A percentile compares a stretch with the other conserved stretches of the same genome.
Evolutionary conservation across 2,113 vertebrate genomes (phyloP).

Genomic region (Pachypanchax playfairii): DNA sequence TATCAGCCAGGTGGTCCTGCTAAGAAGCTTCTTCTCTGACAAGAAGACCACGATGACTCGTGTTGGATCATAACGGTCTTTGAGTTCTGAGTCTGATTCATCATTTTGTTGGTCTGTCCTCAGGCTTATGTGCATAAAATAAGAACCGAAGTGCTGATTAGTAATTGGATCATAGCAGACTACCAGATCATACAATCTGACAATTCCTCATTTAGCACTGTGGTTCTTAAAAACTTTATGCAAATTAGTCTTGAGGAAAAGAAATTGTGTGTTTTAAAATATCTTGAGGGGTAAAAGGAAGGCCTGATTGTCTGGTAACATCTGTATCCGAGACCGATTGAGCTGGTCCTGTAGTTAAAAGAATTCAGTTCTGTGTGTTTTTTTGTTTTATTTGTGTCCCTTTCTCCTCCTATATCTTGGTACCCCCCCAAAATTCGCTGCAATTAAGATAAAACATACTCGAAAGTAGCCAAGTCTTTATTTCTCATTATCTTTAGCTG

Average conservation of each 20-base stretch:
- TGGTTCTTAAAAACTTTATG: constrained; percentile 48
- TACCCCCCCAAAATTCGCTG: too few species aligned
- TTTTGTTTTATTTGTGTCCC: constrained; percentile 42
- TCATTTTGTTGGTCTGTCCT: constrained; percentile 24
- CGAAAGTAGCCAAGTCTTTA: background rate
- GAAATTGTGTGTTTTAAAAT: constrained; percentile 30
- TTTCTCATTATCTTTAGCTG: constrained; percentile 22
- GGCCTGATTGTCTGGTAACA: constrained; percentile 32
- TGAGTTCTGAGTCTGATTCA: constrained; percentile 24
- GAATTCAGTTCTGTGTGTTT: constrained; percentile 38
- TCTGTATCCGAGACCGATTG: constrained; percentile 29
- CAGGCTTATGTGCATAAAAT: constrained; percentile 39
- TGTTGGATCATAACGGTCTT: constrained; percentile 88
- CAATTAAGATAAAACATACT: constrained; percentile 15
- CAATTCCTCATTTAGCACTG: constrained; percentile 26
- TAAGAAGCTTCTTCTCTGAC: constrained; percentile 98
- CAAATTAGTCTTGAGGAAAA: constrained; percentile 16
- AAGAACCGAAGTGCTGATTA: constrained; percentile 50
- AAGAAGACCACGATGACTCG: constrained; percentile 96
- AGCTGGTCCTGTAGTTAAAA: constrained; percentile 26
- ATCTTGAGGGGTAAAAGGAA: constrained; percentile 25
- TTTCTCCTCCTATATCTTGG: constrained; percentile 19
- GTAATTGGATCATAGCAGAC: constrained; percentile 53
- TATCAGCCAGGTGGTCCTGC: constrained; percentile 95
- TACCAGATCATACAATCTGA: constrained; percentile 37